Conservation (phyloP, 2,888 invertebrate species). For the Cephalotes varians region DNA sequence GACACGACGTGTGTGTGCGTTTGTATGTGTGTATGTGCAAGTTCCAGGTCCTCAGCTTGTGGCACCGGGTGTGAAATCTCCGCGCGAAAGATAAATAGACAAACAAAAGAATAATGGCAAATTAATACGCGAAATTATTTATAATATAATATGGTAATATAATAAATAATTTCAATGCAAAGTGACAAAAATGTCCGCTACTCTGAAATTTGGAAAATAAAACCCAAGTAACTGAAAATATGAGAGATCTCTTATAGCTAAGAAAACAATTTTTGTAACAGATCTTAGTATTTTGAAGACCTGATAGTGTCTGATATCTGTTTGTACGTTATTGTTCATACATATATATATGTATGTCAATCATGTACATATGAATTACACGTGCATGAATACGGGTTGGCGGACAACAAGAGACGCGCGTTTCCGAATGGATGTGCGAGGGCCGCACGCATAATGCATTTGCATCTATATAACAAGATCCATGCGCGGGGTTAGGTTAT, state of each 20-base stretch:
- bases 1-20: not conserved
- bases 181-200: not conserved
- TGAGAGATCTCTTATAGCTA: not conserved
- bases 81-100: constrained; percentile 14
- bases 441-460: constrained; percentile 30
- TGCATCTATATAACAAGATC: constrained; percentile 22
- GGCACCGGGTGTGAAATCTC: constrained; percentile 12
- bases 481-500: constrained; percentile 7
- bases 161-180: not conserved
- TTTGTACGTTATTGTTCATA: not conserved
- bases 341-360: too few relatives aligned
- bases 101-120: not conserved
- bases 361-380: not conserved
- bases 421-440: not conserved
- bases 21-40: not conserved
- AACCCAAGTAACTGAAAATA: not conserved
- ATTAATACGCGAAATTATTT: not conserved
- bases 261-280: not conserved
- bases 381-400: not conserved
- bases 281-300: not conserved
- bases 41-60: not conserved
- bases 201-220: not conserved
- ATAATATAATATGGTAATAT: not conserved
- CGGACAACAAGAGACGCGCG: not conserved
- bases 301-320: not conserved